Base-by-base conservation (phyloP, 2,888 invertebrate genomes). In the Mythimna albipuncta region DNA sequence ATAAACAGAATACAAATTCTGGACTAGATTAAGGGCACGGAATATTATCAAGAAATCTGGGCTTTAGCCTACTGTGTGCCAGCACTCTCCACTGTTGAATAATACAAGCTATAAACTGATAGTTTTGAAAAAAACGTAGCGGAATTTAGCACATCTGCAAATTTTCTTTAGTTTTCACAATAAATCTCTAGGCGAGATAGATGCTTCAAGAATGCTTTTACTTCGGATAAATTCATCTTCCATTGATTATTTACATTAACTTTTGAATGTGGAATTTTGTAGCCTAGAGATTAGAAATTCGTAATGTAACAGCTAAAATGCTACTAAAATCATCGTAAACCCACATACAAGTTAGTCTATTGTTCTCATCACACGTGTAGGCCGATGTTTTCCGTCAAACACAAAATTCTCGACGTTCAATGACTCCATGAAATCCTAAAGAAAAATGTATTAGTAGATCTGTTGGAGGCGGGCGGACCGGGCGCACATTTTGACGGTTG, bases 341-440 rank as follows among this genome's bases (percentile, higher is more conserved):
- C 66, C 64, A 66, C 54, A 64, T 61, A 57, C 55, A 63, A 72
- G 44, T 63, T 59, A 62, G 57, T 71, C 73, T 69, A 62, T 75
- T 84, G 79, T 84, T 72, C 66, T 69, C 69, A 55, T 67, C n/a
- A 57, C 26, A 66, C 35, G 75, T 77, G 83, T 83, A 79, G 75
- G 82, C 69, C 44, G 70, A 77, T 68, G 64, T 80, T 79, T 77
- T 82, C 64, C 75, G 72, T 64, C 75, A 76, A 78, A 75, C 38
- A 75, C 78, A 71, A 81, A 79, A 79, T 80, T 81, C 69, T 78
- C 59, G 26, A 80, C 85, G 84, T 84, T 81, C 84, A 85, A 76
- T 86, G 85, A 86, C 87, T 86, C 81, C 72, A 79, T 81, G 70
- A 75, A 81, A 78, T 81, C 77, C 79, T 75, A 81, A 83, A 86